Conservation (phyloP, 2,797 vertebrate species). For the Sciurus carolinensis region DNA sequence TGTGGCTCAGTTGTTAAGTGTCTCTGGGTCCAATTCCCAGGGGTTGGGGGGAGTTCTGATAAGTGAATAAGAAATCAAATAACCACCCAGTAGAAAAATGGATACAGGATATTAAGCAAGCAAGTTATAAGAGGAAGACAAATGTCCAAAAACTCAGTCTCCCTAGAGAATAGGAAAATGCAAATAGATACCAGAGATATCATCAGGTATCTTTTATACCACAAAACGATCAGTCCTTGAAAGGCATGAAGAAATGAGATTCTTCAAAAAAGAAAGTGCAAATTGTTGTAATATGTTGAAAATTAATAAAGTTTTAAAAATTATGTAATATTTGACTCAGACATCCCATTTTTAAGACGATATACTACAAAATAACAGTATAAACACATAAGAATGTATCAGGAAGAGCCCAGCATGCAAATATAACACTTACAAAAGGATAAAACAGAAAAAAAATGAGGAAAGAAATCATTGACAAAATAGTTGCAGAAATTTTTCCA, state of each 20-base stretch:
- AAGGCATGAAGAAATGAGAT: not conserved
- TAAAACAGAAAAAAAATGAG: not conserved
- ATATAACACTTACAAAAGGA: not conserved
- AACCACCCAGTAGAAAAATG: not conserved
- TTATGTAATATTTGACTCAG: not conserved
- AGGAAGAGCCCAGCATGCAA: not conserved
- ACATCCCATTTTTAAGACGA: not conserved
- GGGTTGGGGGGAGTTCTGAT: not conserved
- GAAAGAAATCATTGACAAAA: not conserved
- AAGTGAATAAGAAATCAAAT: not conserved
- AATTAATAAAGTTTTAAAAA: no score
- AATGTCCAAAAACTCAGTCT: not conserved
- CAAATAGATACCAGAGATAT: not conserved
- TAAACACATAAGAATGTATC: not conserved
- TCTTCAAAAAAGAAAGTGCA: not conserved
- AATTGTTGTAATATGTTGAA: not conserved
- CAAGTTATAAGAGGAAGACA: not conserved
- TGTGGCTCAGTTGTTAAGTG: no score
- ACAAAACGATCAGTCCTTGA: not conserved
- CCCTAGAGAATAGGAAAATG: not conserved
- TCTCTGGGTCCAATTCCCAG: no score
- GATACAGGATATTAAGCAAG: not conserved
- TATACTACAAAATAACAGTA: not conserved
- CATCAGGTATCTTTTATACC: not conserved
- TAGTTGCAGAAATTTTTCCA: not conserved